These are phyloP conservation scores for Drosophila oshimai DNA, from an alignment of 1,140 invertebrate genomes.

Conservation along the genomic window DNA sequence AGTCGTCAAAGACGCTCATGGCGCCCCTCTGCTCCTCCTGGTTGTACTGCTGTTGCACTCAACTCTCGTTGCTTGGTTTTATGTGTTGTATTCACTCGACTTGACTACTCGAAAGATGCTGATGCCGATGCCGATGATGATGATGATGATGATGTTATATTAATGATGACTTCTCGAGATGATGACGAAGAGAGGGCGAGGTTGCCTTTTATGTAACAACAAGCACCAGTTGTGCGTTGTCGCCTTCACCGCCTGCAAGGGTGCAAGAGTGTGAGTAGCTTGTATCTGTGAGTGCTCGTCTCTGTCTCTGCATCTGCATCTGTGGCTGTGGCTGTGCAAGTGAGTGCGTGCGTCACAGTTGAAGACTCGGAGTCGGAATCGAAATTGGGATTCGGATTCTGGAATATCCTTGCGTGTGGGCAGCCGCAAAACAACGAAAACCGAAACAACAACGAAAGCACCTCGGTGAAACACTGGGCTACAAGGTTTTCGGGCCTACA, in stretches of 20 bases:
- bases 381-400: neutral
- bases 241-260: slow-evolving; percentile 65
- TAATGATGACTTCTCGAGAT: slow-evolving; percentile 29
- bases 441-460: slow-evolving; percentile 8
- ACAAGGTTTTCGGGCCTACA: too few relatives aligned
- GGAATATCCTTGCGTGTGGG: slow-evolving; percentile 40
- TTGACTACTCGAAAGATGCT: neutral
- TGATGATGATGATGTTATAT: slow-evolving; percentile 29
- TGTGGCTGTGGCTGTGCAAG: neutral
- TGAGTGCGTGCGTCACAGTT: slow-evolving; percentile 38
- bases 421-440: slow-evolving; percentile 36
- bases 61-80: too few relatives aligned
- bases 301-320: neutral
- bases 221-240: slow-evolving; percentile 62
- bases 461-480: neutral
- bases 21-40: slow-evolving; percentile 5
- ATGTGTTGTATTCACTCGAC: neutral
- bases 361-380: neutral
- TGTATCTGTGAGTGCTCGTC: slow-evolving; percentile 15
- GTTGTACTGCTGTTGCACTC: too few relatives aligned
- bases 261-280: neutral
- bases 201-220: slow-evolving; percentile 68
- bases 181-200: slow-evolving; percentile 45
- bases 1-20: slow-evolving; percentile 95
- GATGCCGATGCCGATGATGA: slow-evolving; percentile 17